Percentiles rank a stretch among this genome's conserved stretches.
phyloP scores from a whole-genome alignment of 2,113 vertebrate genomes.

The Triplophysa rosa region DNA sequence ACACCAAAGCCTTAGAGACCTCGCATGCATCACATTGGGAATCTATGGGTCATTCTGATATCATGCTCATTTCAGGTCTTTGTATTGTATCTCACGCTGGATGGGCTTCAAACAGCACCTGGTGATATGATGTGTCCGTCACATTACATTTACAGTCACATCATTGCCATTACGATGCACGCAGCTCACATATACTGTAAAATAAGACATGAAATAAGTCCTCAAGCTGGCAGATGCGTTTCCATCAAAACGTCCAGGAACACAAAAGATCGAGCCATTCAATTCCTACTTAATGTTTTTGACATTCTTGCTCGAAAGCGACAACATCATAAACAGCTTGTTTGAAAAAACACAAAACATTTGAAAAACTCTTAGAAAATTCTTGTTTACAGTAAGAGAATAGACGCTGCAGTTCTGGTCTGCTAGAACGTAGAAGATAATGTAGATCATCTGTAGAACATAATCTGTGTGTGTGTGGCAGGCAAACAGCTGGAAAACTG shows the following conservation, averaged over 20 bases:
- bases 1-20: conserved; percentile 1
- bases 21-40: conserved; percentile 38
- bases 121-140: background rate
- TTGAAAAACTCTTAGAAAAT: conserved; percentile 31
- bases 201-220: conserved; percentile 15
- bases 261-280: background rate
- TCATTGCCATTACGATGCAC: background rate
- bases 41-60: background rate
- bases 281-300: background rate
- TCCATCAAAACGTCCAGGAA: background rate
- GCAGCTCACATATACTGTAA: background rate
- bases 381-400: background rate
- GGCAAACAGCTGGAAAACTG: conserved; percentile 2
- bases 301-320: background rate
- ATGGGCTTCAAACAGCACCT: background rate
- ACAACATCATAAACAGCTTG: conserved; percentile 9
- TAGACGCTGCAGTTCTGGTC: background rate
- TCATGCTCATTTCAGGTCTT: conserved; percentile 10
- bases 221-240: conserved; percentile 1
- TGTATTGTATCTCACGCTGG: background rate
- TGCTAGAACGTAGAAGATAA: background rate
- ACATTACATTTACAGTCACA: conserved; percentile 9
- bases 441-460: background rate
- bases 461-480: background rate
- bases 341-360: conserved; percentile 11